Evolutionary conservation across 2,797 vertebrate species (phyloP).

Genomic region (Myotis daubentonii): DNA sequence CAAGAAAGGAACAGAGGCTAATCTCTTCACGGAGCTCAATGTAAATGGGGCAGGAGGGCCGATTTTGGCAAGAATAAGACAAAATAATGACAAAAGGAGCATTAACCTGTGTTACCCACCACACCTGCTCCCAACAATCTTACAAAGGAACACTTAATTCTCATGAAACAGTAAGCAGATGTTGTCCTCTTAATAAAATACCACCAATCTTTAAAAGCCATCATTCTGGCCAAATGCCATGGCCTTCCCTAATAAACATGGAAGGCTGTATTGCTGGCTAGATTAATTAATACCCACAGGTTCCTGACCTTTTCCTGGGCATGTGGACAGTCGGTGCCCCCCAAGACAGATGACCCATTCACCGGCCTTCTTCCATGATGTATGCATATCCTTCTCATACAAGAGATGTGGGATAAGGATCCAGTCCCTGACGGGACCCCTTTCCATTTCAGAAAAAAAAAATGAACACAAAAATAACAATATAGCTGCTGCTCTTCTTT

Average conservation of each 20-base stretch:
- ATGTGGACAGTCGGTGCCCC: conserved; percentile 78
- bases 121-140: neutral
- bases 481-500: neutral
- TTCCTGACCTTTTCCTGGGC: conserved; percentile 86
- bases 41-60: neutral
- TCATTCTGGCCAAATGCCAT: conserved; percentile 82
- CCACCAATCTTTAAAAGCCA: conserved; percentile 80
- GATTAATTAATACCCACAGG: conserved; percentile 86
- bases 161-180: conserved; percentile 79
- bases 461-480: conserved; percentile 22
- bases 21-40: neutral
- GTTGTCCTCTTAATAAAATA: conserved; percentile 79
- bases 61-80: neutral
- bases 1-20: neutral
- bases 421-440: neutral
- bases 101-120: neutral
- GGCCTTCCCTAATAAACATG: conserved; percentile 81
- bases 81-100: neutral
- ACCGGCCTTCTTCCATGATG: conserved; percentile 72
- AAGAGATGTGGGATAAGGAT: neutral
- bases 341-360: conserved; percentile 84
- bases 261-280: conserved; percentile 82
- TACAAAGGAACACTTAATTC: conserved; percentile 22
- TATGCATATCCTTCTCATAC: conserved; percentile 70
- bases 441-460: conserved; percentile 14